These are phyloP conservation scores for Ancistrus triradiatus DNA, from an alignment of 2,113 vertebrate species.

Conservation along the genomic window DNA sequence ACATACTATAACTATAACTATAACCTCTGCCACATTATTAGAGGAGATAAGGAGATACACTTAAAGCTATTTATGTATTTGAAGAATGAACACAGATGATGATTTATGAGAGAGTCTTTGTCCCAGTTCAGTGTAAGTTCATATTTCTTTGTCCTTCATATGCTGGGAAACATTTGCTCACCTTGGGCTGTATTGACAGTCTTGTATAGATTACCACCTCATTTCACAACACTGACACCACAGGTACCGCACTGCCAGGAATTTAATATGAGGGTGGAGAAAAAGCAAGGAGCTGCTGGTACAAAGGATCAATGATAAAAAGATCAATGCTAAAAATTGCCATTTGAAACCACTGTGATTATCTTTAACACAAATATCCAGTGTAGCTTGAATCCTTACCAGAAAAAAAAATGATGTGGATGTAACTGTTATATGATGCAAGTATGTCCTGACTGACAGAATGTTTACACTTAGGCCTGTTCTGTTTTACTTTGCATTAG, in stretches of 20 bases:
- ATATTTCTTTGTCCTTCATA: constrained; percentile 48
- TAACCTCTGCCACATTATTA: too few species aligned
- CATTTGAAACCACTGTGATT: too few species aligned
- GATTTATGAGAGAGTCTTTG: constrained; percentile 47
- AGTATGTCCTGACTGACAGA: too few species aligned
- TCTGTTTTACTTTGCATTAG: too few species aligned
- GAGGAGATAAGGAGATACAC: neutral
- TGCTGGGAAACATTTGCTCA: constrained; percentile 51
- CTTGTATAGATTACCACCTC: constrained; percentile 58
- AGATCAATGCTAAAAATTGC: too few species aligned
- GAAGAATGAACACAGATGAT: constrained; percentile 46
- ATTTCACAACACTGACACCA: constrained; percentile 55
- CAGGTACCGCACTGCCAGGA: constrained; percentile 48
- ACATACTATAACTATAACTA: too few species aligned
- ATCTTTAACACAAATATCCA: too few species aligned
- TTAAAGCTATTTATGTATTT: constrained; percentile 4
- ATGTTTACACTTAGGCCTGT: too few species aligned
- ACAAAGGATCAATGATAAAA: constrained; percentile 63
- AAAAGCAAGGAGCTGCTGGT: constrained; percentile 24
- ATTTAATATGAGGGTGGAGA: constrained; percentile 34
- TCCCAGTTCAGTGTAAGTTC: constrained; percentile 36
- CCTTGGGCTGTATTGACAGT: constrained; percentile 52
- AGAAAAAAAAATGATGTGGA: too few species aligned
- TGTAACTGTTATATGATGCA: too few species aligned
- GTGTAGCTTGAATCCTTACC: constrained; percentile 9